These are phyloP conservation scores for Papilio elwesi DNA, from an alignment of 2,888 invertebrate species.

Conservation along the genomic window DNA sequence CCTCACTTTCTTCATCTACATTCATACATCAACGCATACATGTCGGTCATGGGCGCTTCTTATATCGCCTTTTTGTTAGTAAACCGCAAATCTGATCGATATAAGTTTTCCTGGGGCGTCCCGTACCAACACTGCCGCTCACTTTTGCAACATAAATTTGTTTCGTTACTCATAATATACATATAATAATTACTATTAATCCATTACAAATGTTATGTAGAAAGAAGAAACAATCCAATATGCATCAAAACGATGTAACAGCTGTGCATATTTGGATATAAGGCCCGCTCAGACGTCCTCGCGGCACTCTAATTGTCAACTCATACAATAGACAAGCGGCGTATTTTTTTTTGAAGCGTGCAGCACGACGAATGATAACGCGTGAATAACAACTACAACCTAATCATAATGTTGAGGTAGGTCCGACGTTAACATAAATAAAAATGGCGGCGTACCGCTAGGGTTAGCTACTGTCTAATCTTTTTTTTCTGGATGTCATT, in stretches of 20 bases:
- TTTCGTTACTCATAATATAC: too few relatives aligned
- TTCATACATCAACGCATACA: too few relatives aligned
- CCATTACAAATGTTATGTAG: not conserved
- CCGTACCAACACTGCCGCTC: too few relatives aligned
- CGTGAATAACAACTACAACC: slow-evolving; percentile 52
- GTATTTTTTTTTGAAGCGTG: slow-evolving; percentile 20
- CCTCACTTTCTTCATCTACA: too few relatives aligned
- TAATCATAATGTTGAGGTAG: slow-evolving; percentile 64
- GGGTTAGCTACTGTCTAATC: slow-evolving; percentile 21
- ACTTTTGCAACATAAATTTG: too few relatives aligned
- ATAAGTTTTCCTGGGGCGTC: too few relatives aligned
- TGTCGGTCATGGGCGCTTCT: too few relatives aligned
- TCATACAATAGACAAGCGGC: slow-evolving; percentile 33
- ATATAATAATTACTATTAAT: not conserved
- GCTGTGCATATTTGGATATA: slow-evolving; percentile 23
- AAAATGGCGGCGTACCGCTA: slow-evolving; percentile 30
- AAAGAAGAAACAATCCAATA: not conserved
- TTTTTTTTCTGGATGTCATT: not conserved
- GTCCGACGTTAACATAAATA: slow-evolving; percentile 54
- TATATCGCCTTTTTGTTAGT: too few relatives aligned
- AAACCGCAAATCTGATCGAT: too few relatives aligned
- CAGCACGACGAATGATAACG: slow-evolving; percentile 52
- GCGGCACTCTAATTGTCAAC: slow-evolving; percentile 19
- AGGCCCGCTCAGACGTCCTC: slow-evolving; percentile 27
- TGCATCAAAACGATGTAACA: slow-evolving; percentile 29